These are phyloP conservation scores for Muraenolepis orangiensis DNA, from an alignment of 2,797 vertebrate species.

Conservation along the genomic window DNA sequence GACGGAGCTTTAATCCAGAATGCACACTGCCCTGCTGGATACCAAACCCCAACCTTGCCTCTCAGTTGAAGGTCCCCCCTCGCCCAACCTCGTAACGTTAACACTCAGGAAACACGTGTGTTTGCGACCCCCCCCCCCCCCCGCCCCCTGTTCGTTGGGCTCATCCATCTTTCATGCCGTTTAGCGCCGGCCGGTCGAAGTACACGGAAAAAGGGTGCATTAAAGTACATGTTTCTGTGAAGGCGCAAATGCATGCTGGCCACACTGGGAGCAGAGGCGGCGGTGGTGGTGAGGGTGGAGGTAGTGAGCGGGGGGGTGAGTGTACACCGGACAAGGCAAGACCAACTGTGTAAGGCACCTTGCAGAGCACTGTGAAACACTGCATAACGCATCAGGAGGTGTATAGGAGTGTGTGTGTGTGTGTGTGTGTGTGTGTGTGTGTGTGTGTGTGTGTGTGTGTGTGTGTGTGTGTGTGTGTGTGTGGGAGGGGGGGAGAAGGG, in stretches of 20 bases:
- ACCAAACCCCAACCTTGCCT: conserved; percentile 30
- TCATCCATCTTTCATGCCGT: conserved; percentile 71
- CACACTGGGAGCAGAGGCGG: conserved; percentile 19
- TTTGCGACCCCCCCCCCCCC: conserved; percentile 66
- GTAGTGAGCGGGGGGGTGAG: neutral
- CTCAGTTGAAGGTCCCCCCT: conserved; percentile 37
- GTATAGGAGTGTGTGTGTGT: neutral
- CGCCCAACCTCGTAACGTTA: conserved; percentile 38
- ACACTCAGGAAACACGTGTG: conserved; percentile 35
- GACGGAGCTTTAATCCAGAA: neutral
- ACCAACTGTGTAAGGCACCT: neutral
- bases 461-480: neutral
- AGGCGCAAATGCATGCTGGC: conserved; percentile 38
- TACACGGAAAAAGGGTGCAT: neutral
- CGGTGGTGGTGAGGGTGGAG: neutral
- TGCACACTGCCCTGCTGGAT: conserved; percentile 42
- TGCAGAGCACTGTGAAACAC: neutral
- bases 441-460: neutral
- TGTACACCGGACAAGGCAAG: neutral
- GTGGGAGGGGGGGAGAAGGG: neutral
- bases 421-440: neutral
- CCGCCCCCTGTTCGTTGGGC: too few relatives aligned
- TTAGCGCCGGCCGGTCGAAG: conserved; percentile 56
- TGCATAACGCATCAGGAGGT: too few relatives aligned
- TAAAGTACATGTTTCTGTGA: conserved; percentile 33